phyloP scores from a whole-genome alignment of 2,797 vertebrate species.

The Neoniphon sammara region DNA sequence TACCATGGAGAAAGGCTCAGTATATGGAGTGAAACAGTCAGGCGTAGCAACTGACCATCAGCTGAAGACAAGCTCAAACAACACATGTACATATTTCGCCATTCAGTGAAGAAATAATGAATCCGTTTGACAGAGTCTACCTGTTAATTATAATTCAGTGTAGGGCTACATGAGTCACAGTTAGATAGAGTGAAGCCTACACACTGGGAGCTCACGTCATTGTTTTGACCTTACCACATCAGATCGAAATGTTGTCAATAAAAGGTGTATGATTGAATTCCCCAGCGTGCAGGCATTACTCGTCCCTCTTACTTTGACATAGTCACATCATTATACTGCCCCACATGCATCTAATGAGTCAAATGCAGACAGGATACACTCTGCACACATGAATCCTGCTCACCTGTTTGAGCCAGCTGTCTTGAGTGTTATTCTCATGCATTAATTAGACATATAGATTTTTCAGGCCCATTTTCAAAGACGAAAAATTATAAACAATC shows the following conservation, averaged over 20 bases:
- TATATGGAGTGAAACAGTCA: constrained; percentile 48
- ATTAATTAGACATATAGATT: constrained; percentile 87
- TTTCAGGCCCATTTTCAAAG: constrained; percentile 84
- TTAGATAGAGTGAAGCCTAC: constrained; percentile 24
- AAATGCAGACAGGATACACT: neutral
- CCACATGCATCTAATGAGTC: neutral
- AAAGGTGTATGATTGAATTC: constrained; percentile 7
- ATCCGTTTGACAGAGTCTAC: constrained; percentile 44
- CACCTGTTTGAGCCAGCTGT: constrained; percentile 48
- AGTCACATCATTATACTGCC: neutral
- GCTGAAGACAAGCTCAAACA: constrained; percentile 44
- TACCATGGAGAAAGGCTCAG: constrained; percentile 62
- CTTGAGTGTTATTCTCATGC: constrained; percentile 81
- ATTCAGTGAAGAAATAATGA: constrained; percentile 41
- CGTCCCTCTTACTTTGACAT: neutral
- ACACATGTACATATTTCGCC: constrained; percentile 9
- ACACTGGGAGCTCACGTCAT: neutral
- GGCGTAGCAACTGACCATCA: constrained; percentile 47
- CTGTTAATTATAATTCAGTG: constrained; percentile 39
- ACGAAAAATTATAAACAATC: constrained; percentile 90
- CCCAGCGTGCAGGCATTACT: neutral
- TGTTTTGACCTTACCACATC: constrained; percentile 6
- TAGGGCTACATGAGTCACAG: constrained; percentile 1
- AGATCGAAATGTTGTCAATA: constrained; percentile 11
- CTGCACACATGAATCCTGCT: constrained; percentile 9